Percentiles rank a stretch among this genome's conserved stretches.
phyloP scores from a whole-genome alignment of 1,140 invertebrate species.

The Oedothorax gibbosus region DNA sequence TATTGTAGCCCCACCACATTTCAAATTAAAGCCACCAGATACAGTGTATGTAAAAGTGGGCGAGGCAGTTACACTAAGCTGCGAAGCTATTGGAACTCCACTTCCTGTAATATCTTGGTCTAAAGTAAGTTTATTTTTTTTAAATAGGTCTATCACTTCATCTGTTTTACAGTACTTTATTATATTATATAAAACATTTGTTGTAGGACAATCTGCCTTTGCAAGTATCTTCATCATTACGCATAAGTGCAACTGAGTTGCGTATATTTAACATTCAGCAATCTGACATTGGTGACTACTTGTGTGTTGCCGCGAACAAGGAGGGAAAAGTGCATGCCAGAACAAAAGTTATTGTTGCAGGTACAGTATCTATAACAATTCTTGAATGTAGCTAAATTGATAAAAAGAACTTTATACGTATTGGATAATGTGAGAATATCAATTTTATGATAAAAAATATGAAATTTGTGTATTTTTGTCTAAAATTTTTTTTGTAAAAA shows the following conservation, averaged over 20 bases:
- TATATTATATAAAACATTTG: not conserved
- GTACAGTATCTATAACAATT: constrained; percentile 70
- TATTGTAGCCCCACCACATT: constrained; percentile 81
- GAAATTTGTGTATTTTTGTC: too few species aligned
- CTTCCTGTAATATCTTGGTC: constrained; percentile 61
- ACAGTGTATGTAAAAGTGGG: constrained; percentile 95
- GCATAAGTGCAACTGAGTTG: constrained; percentile 84
- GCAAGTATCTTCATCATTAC: constrained; percentile 80
- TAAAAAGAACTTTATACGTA: too few species aligned
- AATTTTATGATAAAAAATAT: too few species aligned
- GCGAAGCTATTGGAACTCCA: constrained; percentile 87
- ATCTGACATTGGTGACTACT: constrained; percentile 90
- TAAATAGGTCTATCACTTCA: not conserved
- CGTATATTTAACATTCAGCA: constrained; percentile 90
- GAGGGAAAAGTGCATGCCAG: constrained; percentile 94
- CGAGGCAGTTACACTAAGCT: constrained; percentile 93
- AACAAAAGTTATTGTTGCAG: constrained; percentile 92
- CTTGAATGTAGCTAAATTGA: too few species aligned
- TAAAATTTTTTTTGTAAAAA: too few species aligned
- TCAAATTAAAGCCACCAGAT: constrained; percentile 90
- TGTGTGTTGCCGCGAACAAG: constrained; percentile 91
- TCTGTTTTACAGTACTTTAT: not conserved
- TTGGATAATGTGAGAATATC: too few species aligned
- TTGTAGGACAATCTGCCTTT: constrained; percentile 72
- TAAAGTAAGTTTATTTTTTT: constrained; percentile 57